phyloP scores from a whole-genome alignment of 2,888 invertebrate genomes.

The Nemotelus nigrinus region DNA sequence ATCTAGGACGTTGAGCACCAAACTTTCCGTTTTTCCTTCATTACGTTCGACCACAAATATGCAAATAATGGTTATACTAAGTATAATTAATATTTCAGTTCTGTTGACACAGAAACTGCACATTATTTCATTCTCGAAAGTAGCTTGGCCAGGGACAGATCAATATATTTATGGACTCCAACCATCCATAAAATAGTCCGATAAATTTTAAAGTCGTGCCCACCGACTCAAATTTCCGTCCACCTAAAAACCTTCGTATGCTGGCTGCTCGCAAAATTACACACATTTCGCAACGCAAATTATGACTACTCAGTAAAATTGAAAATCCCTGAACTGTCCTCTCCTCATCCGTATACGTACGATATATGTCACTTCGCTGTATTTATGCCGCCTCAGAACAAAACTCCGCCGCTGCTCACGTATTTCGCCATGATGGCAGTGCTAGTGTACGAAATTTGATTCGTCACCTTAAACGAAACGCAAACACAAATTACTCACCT shows the following conservation, averaged over 20 bases:
- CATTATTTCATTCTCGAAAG: no score
- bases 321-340: constrained; percentile 25
- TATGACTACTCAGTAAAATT: constrained; percentile 25
- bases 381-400: not conserved
- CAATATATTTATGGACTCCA: not conserved
- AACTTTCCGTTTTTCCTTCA: no score
- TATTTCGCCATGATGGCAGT: no score
- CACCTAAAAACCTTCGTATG: not conserved
- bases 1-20: no score
- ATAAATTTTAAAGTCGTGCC: constrained; percentile 24
- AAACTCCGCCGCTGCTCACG: not conserved
- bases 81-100: no score
- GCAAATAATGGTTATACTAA: no score
- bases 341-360: not conserved
- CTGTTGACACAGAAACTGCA: no score
- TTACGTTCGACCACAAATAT: no score
- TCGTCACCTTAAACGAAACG: constrained; percentile 30
- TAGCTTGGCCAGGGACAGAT: no score
- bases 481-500: constrained; percentile 43
- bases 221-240: constrained; percentile 29
- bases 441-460: constrained; percentile 18
- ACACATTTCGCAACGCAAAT: constrained; percentile 21
- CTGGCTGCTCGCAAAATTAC: constrained; percentile 3
- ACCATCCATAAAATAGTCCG: not conserved
- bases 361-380: not conserved